phyloP scores from a whole-genome alignment of 2,888 invertebrate genomes.

The Calameuta pallipes region DNA sequence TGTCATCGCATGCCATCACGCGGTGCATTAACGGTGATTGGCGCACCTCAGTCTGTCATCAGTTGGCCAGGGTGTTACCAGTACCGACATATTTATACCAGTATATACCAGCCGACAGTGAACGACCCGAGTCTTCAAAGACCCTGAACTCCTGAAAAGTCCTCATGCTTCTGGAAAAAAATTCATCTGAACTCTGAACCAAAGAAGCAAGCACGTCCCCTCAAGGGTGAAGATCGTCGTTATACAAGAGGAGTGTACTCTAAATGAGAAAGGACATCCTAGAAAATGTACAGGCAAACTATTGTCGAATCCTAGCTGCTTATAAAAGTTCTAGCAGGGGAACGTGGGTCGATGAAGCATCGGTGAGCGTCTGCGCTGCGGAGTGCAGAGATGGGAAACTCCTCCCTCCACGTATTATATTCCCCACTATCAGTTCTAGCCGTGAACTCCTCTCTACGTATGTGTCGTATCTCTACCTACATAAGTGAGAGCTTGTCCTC shows the following conservation, averaged over 20 bases:
- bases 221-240: not conserved
- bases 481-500: not conserved
- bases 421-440: constrained; percentile 20
- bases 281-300: not conserved
- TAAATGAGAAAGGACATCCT: not conserved
- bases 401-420: not conserved
- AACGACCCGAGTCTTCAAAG: not conserved
- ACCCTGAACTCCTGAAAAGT: not conserved
- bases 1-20: not conserved
- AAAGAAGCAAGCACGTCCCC: not conserved
- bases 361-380: constrained; percentile 56
- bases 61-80: not conserved
- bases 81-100: not conserved
- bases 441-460: not conserved
- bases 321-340: not conserved
- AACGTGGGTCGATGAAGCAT: constrained; percentile 56
- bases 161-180: not conserved
- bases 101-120: not conserved
- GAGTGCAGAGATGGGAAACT: constrained; percentile 11
- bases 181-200: not conserved
- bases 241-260: not conserved
- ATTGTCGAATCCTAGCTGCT: not conserved
- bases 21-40: not conserved
- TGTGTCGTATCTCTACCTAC: not conserved
- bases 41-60: not conserved